phyloP scores from a whole-genome alignment of 2,797 vertebrate species.

The Spinibarbus caldwelli region DNA sequence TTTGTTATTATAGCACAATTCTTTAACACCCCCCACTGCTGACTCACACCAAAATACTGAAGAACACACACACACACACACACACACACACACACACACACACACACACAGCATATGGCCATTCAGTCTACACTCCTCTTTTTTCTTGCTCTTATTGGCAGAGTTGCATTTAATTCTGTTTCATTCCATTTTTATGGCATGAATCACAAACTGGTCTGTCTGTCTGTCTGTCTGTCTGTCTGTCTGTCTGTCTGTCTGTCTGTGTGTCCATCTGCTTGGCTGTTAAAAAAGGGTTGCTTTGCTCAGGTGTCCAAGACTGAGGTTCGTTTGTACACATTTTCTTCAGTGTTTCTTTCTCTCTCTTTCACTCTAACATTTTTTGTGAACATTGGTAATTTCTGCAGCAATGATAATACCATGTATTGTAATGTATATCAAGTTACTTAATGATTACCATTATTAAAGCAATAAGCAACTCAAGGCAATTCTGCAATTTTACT shows the following conservation, averaged over 20 bases:
- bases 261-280: background rate
- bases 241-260: no score
- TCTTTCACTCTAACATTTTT: background rate
- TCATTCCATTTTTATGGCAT: background rate
- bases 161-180: conserved; percentile 1
- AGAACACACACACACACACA: conserved; percentile 30
- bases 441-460: background rate
- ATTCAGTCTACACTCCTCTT: conserved; percentile 11
- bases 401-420: background rate
- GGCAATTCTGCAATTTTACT: background rate
- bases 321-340: background rate
- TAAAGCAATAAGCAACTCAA: background rate
- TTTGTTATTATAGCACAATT: no score
- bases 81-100: conserved; percentile 8
- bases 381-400: background rate
- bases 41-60: conserved; percentile 49
- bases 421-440: background rate
- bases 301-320: background rate
- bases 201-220: conserved; percentile 12
- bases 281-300: background rate
- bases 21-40: no score
- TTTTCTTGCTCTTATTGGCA: conserved; percentile 2
- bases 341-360: background rate
- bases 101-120: conserved; percentile 35
- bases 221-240: no score